phyloP scores from a whole-genome alignment of 2,888 invertebrate species.

The Crocallis elinguaria region DNA sequence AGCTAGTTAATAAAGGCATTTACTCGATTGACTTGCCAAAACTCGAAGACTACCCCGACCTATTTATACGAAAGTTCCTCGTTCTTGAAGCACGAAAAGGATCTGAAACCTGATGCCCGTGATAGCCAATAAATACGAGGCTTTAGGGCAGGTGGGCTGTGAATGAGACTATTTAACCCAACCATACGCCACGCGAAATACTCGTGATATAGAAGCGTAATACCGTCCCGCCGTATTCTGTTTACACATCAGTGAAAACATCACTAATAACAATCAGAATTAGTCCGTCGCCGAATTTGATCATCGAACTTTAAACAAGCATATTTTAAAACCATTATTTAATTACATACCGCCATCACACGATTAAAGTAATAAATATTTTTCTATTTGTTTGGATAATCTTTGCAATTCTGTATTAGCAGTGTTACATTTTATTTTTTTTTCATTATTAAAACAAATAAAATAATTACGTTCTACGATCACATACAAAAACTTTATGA shows the following conservation, averaged over 20 bases:
- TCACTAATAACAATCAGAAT: neutral
- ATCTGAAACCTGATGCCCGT: constrained; percentile 3
- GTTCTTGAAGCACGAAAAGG: neutral
- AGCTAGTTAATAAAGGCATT: too few relatives aligned
- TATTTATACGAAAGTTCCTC: neutral
- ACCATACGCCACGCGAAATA: constrained; percentile 26
- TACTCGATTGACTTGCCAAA: neutral
- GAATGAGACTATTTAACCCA: constrained; percentile 35
- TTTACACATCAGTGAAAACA: neutral
- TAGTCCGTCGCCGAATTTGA: too few relatives aligned
- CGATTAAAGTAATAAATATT: too few relatives aligned
- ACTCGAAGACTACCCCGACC: constrained; percentile 2
- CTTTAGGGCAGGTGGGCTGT: constrained; percentile 42
- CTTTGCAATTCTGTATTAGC: too few relatives aligned
- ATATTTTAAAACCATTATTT: too few relatives aligned
- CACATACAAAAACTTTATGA: too few relatives aligned
- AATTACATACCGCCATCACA: too few relatives aligned
- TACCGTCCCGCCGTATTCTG: constrained; percentile 12
- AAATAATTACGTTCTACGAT: too few relatives aligned
- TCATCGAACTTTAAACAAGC: too few relatives aligned
- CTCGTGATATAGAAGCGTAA: constrained; percentile 11
- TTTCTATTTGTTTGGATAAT: too few relatives aligned
- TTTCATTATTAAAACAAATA: too few relatives aligned
- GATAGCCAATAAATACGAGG: constrained; percentile 41
- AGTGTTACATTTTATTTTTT: too few relatives aligned